Evolutionary conservation across 2,888 invertebrate genomes (phyloP), one percentile per base, ranked within the genome.

Genomic region (Auanema sp.): DNA sequence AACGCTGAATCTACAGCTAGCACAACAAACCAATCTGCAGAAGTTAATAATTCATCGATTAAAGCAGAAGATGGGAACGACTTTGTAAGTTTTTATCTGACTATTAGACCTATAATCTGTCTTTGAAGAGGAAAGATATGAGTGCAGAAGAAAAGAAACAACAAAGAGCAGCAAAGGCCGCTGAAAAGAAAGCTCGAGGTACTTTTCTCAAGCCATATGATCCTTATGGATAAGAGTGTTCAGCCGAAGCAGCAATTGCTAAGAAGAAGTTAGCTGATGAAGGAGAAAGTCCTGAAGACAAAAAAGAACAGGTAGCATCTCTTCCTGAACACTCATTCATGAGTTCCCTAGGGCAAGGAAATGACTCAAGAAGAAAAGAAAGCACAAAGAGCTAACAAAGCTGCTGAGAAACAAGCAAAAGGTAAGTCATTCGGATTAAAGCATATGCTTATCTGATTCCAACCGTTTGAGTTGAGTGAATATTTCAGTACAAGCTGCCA

Each of bases 151-250:
- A 72, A 23, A 72, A 72, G 40, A 64, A 70, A 51, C 65, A 62
- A 10, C 68, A 69, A 49, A 64, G 72, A 58, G 64, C 64, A 25
- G 68, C 69, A 3, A 75, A 75, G 51, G 75, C 72, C 2, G 75
- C 72, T 1, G 72, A 66, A 47, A 75, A 75, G 24, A 71, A 72
- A 23, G 72, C 66, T 5, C 66, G 66, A 65, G 71, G 69, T 71
- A 12, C 18, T n/a, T 50, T 50, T 16, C 12, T 50, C 16, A 33
- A 1, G n/a, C 18, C 14, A 12, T 8, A 23, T 25, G 43, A 11
- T 1, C 2, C 2, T n/a, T 47, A n/a, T 25, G 1, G n/a, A n/a
- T n/a, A n/a, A n/a, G n/a, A n/a, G 16, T 14, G 58, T 65, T 61
- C 55, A 64, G 72, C 69, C 16, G 72, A 72, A 64, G 66, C 66